A percentile compares a stretch with the other conserved stretches of the same genome.
Conservation (phyloP, 1,140 invertebrate genomes). For the Conus ventricosus region DNA sequence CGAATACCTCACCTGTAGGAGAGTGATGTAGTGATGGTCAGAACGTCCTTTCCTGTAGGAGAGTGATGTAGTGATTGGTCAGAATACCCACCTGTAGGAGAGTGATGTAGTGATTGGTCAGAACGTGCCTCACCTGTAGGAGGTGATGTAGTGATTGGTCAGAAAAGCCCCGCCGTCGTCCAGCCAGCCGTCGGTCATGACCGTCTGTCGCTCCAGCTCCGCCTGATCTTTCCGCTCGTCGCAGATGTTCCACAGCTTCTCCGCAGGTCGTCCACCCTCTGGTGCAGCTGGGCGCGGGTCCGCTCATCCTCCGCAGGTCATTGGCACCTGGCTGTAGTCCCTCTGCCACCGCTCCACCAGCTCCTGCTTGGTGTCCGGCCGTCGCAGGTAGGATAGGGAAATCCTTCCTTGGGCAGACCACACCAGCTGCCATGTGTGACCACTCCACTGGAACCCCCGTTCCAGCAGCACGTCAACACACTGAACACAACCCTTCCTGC, state of each 20-base stretch:
- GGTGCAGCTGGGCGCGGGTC: slow-evolving; percentile 71
- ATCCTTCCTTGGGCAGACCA: slow-evolving; percentile 63
- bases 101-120: no score
- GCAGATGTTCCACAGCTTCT: slow-evolving; percentile 73
- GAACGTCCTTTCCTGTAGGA: slow-evolving; percentile 66
- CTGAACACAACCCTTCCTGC: no score
- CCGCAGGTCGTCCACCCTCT: slow-evolving; percentile 73
- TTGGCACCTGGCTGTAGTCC: slow-evolving; percentile 73
- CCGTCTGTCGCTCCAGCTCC: slow-evolving; percentile 67
- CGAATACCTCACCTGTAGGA: slow-evolving; percentile 71
- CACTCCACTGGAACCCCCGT: no score
- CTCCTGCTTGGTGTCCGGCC: slow-evolving; percentile 73
- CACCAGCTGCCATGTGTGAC: not conserved
- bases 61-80: slow-evolving; percentile 73
- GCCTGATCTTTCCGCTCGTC: slow-evolving; percentile 74
- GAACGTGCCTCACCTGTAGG: slow-evolving; percentile 63
- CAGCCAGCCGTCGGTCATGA: slow-evolving; percentile 74
- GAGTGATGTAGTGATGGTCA: slow-evolving; percentile 73
- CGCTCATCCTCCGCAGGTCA: slow-evolving; percentile 75
- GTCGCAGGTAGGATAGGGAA: slow-evolving; percentile 64
- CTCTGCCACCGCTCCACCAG: slow-evolving; percentile 72
- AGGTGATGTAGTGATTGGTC: slow-evolving; percentile 73
- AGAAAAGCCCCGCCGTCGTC: slow-evolving; percentile 73
- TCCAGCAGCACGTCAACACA: no score
- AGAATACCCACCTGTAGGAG: slow-evolving; percentile 42